Evolutionary conservation across 2,797 vertebrate species (phyloP).

Genomic region (Enteromius thamalakanensis): DNA sequence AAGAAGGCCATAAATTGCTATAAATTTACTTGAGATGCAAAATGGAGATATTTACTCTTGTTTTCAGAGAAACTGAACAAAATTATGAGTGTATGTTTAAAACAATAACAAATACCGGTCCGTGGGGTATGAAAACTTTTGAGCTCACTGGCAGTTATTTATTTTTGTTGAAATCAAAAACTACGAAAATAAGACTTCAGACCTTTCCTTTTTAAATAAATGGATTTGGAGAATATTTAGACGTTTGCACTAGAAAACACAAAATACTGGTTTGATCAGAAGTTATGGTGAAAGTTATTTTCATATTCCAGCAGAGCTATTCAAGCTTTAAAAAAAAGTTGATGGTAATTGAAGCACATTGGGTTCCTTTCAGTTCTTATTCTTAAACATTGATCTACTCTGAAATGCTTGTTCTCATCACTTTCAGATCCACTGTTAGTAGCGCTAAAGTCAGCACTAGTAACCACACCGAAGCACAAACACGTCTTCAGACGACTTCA

Average conservation of each 20-base stretch:
- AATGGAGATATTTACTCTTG: not conserved
- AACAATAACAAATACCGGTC: not conserved
- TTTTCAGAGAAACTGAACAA: not conserved
- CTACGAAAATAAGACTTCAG: not conserved
- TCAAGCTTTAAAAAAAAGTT: not conserved
- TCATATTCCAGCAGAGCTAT: not conserved
- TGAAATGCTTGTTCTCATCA: not conserved
- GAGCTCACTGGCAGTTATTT: not conserved
- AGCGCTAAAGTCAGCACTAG: not conserved
- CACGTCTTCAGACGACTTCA: not conserved
- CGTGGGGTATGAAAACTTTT: not conserved
- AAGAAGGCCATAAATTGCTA: no score
- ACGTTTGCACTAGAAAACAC: no score
- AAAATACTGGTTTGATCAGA: not conserved
- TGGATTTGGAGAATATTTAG: no score
- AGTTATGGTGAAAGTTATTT: not conserved
- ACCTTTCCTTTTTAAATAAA: no score
- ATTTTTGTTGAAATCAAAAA: not conserved
- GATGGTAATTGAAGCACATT: not conserved
- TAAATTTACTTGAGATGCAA: not conserved
- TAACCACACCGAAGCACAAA: not conserved
- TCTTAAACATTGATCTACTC: not conserved
- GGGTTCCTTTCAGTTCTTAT: no score
- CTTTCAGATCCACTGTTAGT: constrained; percentile 15
- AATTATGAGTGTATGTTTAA: not conserved